Conservation (phyloP, 2,888 invertebrate species). For the Lepidonotus clava region DNA sequence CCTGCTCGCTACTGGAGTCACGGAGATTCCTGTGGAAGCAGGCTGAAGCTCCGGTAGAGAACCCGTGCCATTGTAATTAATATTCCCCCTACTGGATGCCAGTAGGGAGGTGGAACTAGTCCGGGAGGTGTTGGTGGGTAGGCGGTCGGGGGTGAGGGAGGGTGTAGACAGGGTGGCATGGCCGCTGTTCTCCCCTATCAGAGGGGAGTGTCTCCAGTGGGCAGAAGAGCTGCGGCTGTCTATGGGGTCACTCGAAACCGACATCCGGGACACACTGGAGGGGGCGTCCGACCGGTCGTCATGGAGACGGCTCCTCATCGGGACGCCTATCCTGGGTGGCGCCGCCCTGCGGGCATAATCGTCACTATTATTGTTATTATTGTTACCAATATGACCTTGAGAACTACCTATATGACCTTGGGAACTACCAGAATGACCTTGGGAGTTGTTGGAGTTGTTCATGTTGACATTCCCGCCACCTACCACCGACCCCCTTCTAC, state of each 20-base stretch:
- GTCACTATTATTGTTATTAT: too few relatives aligned
- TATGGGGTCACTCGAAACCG: slow-evolving; percentile 17
- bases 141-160: background rate
- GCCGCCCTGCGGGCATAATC: background rate
- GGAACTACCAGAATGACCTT: too few relatives aligned
- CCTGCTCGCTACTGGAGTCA: background rate
- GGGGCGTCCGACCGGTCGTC: background rate
- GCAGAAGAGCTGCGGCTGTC: background rate
- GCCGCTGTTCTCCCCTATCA: background rate
- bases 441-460: too few relatives aligned
- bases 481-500: background rate
- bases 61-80: too few relatives aligned
- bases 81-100: background rate
- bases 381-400: too few relatives aligned
- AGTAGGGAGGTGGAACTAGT: background rate
- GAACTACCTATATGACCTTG: too few relatives aligned
- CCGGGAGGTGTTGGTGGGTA: background rate
- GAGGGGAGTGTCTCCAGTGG: background rate
- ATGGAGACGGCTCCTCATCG: background rate
- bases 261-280: slow-evolving; percentile 18
- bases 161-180: background rate
- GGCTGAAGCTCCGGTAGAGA: slow-evolving; percentile 21
- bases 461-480: too few relatives aligned
- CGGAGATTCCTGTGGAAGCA: background rate
- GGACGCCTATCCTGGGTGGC: background rate